Evolutionary conservation across 2,888 invertebrate species (phyloP).

Genomic region (Drosophila differens): DNA sequence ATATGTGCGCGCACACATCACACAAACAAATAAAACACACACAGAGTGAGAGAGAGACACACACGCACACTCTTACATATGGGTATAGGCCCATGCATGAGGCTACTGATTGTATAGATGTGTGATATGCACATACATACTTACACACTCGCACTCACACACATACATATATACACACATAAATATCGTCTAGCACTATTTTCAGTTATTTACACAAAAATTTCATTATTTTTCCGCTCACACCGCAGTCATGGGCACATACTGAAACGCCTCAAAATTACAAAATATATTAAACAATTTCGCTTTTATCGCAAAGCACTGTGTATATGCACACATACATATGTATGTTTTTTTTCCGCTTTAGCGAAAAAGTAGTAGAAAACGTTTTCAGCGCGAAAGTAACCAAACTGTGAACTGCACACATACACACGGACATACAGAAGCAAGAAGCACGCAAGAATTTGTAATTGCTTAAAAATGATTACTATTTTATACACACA

Average conservation of each 20-base stretch:
- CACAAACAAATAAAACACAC: slow-evolving; percentile 51
- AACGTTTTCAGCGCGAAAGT: slow-evolving; percentile 78
- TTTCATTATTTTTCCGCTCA: slow-evolving; percentile 38
- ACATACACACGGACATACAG: slow-evolving; percentile 51
- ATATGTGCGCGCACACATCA: slow-evolving; percentile 52
- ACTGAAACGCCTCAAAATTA: slow-evolving; percentile 36
- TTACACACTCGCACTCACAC: not conserved
- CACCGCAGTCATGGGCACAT: slow-evolving; percentile 5
- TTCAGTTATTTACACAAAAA: slow-evolving; percentile 76
- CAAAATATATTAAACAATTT: slow-evolving; percentile 36
- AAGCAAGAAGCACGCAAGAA: slow-evolving; percentile 70
- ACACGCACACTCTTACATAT: slow-evolving; percentile 22
- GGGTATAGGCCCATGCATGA: slow-evolving; percentile 37
- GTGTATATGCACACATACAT: slow-evolving; percentile 20
- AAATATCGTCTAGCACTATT: slow-evolving; percentile 60
- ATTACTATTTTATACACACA: slow-evolving; percentile 64
- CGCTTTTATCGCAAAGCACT: slow-evolving; percentile 45
- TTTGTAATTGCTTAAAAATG: slow-evolving; percentile 67
- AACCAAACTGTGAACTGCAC: slow-evolving; percentile 62
- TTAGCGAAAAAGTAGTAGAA: slow-evolving; percentile 56
- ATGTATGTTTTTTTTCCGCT: slow-evolving; percentile 33
- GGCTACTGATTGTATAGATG: slow-evolving; percentile 31
- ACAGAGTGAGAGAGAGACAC: slow-evolving; percentile 7
- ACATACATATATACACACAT: not conserved
- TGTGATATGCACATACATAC: slow-evolving; percentile 42